These are phyloP conservation scores for Trypoxylus dichotomus DNA, from an alignment of 1,140 invertebrate species.

Conservation along the genomic window DNA sequence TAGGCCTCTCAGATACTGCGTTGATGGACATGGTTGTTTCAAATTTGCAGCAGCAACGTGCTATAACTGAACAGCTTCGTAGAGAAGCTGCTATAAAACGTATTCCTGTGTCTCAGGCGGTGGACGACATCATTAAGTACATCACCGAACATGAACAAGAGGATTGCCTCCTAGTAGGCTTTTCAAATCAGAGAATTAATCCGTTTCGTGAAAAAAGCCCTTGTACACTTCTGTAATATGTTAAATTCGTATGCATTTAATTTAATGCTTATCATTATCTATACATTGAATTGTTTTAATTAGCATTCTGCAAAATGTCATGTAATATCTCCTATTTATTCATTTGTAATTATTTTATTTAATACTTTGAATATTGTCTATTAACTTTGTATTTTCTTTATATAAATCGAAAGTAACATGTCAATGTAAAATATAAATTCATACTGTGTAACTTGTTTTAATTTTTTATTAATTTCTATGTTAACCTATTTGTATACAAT, in stretches of 20 bases:
- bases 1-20: conserved; percentile 81
- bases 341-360: not conserved
- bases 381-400: not conserved
- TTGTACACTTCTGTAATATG: conserved; percentile 74
- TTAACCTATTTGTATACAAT: conserved; percentile 27
- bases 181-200: conserved; percentile 94
- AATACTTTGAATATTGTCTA: not conserved
- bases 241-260: not conserved
- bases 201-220: conserved; percentile 96
- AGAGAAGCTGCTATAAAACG: conserved; percentile 89
- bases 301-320: conserved; percentile 8
- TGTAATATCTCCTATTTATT: not conserved
- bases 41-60: conserved; percentile 87
- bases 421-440: conserved; percentile 23
- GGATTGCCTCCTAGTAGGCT: conserved; percentile 93
- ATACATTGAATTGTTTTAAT: not conserved
- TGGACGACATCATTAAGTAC: conserved; percentile 92
- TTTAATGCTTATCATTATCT: not conserved
- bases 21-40: conserved; percentile 90
- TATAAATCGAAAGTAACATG: not conserved
- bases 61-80: conserved; percentile 90
- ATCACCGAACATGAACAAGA: conserved; percentile 92
- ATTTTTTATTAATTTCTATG: conserved; percentile 12
- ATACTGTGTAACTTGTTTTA: not conserved
- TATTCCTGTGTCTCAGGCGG: conserved; percentile 82